Evolutionary conservation across 2,113 vertebrate species (phyloP).

Genomic region (Apteryx owenii): DNA sequence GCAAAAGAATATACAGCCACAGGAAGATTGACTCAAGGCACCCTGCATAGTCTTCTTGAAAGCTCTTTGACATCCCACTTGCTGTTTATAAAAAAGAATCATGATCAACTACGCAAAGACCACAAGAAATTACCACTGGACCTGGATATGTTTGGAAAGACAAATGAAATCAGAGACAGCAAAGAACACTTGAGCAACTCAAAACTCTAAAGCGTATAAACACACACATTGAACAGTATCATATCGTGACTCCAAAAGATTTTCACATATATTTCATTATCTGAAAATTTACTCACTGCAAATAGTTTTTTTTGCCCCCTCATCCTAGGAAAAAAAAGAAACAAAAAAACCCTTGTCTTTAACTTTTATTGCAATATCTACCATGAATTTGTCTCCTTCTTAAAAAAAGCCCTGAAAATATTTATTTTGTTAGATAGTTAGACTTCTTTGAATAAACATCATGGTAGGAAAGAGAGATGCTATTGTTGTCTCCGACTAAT

Average conservation of each 20-base stretch:
- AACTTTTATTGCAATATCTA: neutral
- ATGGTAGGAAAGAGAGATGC: slow-evolving; percentile 16
- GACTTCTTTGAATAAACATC: slow-evolving; percentile 7
- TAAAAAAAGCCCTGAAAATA: slow-evolving; percentile 16
- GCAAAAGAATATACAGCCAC: neutral
- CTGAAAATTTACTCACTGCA: neutral
- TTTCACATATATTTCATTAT: neutral
- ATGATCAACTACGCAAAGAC: neutral
- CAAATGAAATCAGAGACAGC: neutral
- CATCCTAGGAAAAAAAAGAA: neutral
- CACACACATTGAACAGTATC: neutral
- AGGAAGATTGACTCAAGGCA: neutral
- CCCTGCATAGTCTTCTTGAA: fast-evolving
- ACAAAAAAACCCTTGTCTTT: neutral
- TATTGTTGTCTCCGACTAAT: slow-evolving; percentile 47
- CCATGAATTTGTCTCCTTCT: neutral
- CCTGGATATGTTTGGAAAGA: neutral
- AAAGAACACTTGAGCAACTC: neutral
- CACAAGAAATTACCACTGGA: neutral
- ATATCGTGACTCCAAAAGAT: neutral
- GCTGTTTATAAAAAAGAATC: neutral
- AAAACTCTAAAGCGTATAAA: neutral
- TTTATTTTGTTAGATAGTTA: slow-evolving; percentile 1
- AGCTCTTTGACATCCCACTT: neutral
- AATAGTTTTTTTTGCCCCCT: neutral